Conservation (phyloP, 2,888 invertebrate genomes). For the Lochmaea crataegi region DNA sequence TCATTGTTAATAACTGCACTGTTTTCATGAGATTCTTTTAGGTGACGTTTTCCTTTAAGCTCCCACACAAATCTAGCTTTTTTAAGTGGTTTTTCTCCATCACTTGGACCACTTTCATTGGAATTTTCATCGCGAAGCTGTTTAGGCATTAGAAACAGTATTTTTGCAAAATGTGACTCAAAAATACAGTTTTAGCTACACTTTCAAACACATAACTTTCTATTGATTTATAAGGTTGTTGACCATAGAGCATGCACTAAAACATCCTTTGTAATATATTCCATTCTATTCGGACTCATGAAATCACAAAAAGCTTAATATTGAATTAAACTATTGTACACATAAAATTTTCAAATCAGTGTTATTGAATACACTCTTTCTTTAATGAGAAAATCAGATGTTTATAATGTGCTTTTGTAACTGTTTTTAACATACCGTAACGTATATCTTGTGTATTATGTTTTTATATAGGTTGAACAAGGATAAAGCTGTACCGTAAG, state of each 20-base stretch:
- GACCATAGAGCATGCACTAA: constrained; percentile 3
- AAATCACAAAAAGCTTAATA: neutral
- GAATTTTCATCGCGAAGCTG: constrained; percentile 64
- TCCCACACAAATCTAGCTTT: constrained; percentile 77
- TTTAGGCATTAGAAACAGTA: constrained; percentile 39
- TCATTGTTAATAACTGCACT: constrained; percentile 28
- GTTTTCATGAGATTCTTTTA: constrained; percentile 65
- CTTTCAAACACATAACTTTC: constrained; percentile 13
- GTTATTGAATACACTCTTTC: constrained; percentile 18
- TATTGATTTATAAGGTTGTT: constrained; percentile 27
- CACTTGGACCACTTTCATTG: constrained; percentile 67
- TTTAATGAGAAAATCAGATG: constrained; percentile 49
- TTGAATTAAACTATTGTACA: neutral
- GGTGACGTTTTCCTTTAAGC: constrained; percentile 74
- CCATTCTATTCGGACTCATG: neutral
- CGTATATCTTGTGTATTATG: neutral
- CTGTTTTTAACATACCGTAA: neutral
- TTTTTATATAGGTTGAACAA: neutral
- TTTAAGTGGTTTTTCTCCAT: constrained; percentile 72
- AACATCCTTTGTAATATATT: neutral
- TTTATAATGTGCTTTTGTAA: constrained; percentile 46
- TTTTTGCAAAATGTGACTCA: neutral
- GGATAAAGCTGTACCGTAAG: neutral
- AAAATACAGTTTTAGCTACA: neutral
- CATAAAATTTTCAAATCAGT: neutral